A percentile compares a stretch with the other conserved stretches of the same genome.
Conservation (phyloP, 1,140 invertebrate species). For the Centruroides sculpturatus region DNA sequence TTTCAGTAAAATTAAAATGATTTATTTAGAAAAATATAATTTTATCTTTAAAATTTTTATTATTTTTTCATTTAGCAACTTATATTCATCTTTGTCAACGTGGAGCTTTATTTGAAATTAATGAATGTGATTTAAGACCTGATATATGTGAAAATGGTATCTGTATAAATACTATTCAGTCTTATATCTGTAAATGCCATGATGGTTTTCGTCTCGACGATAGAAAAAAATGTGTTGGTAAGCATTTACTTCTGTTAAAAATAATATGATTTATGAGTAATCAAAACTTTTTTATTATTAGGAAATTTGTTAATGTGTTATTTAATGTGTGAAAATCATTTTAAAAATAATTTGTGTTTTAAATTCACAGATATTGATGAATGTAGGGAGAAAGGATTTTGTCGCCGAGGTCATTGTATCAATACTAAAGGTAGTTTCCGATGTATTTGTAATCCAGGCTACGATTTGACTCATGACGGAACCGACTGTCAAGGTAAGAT, state of each 20-base stretch:
- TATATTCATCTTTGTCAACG: conserved; percentile 27
- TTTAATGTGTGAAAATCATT: too few species aligned
- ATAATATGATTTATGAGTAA: too few species aligned
- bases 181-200: conserved; percentile 72
- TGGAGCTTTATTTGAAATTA: conserved; percentile 31
- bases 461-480: conserved; percentile 33
- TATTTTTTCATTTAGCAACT: conserved; percentile 21
- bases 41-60: too few species aligned
- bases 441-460: conserved; percentile 21
- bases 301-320: too few species aligned
- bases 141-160: conserved; percentile 39
- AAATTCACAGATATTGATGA: conserved; percentile 55
- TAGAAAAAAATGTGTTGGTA: conserved; percentile 56
- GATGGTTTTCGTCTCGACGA: conserved; percentile 58
- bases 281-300: too few species aligned
- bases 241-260: neutral
- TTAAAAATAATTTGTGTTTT: neutral
- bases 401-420: conserved; percentile 59
- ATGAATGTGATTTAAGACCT: conserved; percentile 50
- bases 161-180: conserved; percentile 72
- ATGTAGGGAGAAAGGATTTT: conserved; percentile 51
- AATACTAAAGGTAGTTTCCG: conserved; percentile 60
- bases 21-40: too few species aligned
- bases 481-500: conserved; percentile 13
- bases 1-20: too few species aligned